Evolutionary conservation across 2,113 vertebrate species (phyloP), one percentile per base, ranked within the genome.

Genomic region (Oreochromis niloticus): DNA sequence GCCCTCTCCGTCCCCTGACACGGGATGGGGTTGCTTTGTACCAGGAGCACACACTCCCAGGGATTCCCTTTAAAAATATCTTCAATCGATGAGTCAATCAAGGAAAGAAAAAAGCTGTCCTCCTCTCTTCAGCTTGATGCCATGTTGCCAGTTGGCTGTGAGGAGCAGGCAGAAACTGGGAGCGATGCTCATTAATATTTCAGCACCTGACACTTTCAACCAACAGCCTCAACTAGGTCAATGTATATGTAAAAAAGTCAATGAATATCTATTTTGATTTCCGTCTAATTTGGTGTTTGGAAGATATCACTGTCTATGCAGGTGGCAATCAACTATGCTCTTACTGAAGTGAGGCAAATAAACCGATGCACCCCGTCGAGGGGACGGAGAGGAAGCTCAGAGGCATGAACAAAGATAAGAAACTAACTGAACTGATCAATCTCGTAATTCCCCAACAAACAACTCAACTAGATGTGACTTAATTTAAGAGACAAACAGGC

Each of bases 41-140:
- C 95, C 92, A 87, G 94, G 94, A 96, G 95, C 94, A 93, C 94
- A 94, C 94, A 95, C 97, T 97, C 97, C 94, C 93, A 92, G 96
- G 96, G 96, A 96, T 95, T 96, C 96, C 93, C 95, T 97, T 97
- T 96, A 97, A 97, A 97, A 96, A 97, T 97, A 97, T 97, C 97
- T 97, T 97, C 96, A 97, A 96, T 97, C 96, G 92, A 96, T 97
- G 94, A 97, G 97, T 97, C 96, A 97, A 97, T 97, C 96, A 97
- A 96, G 96, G 94, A 95, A 93, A 91, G 90, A 96, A 93, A 95
- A 95, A 95, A 96, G 94, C 92, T 93, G 94, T 94, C 94, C 95
- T 93, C 90, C 95, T 94, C 95, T 94, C 92, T 92, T 96, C 94
- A 95, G 96, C 93, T 96, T 94, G 96, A 95, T 95, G 96, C 96